Evolutionary conservation across 2,797 vertebrate genomes (phyloP).

Genomic region (Galago senegalensis): DNA sequence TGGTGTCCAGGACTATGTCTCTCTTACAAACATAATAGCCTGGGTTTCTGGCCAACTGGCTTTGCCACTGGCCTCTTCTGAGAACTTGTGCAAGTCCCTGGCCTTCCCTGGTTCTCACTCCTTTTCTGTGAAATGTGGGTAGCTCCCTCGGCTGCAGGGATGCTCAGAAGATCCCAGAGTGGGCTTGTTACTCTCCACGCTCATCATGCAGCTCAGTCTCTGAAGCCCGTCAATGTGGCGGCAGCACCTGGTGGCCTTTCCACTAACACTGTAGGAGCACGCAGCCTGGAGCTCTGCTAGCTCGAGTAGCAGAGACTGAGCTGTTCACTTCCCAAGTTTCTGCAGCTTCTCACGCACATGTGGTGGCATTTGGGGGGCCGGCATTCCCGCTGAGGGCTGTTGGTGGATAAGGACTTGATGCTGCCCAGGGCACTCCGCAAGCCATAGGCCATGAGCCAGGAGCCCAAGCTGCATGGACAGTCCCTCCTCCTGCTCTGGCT

Average conservation of each 20-base stretch:
- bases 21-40: neutral
- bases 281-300: neutral
- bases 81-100: neutral
- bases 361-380: too few relatives aligned
- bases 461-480: too few relatives aligned
- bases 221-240: neutral
- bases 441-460: too few relatives aligned
- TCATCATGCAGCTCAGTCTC: neutral
- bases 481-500: neutral
- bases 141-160: neutral
- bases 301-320: neutral
- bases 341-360: neutral
- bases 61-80: neutral
- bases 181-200: neutral
- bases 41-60: neutral
- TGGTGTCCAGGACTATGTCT: neutral
- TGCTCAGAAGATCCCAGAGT: neutral
- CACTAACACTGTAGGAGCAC: too few relatives aligned
- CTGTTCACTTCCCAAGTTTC: neutral
- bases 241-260: too few relatives aligned
- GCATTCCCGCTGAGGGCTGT: neutral
- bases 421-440: fast-evolving
- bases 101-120: neutral
- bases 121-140: neutral
- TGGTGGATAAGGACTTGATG: neutral